These are phyloP conservation scores for Palaemon carinicauda DNA, from an alignment of 1,140 invertebrate genomes.

Conservation along the genomic window DNA sequence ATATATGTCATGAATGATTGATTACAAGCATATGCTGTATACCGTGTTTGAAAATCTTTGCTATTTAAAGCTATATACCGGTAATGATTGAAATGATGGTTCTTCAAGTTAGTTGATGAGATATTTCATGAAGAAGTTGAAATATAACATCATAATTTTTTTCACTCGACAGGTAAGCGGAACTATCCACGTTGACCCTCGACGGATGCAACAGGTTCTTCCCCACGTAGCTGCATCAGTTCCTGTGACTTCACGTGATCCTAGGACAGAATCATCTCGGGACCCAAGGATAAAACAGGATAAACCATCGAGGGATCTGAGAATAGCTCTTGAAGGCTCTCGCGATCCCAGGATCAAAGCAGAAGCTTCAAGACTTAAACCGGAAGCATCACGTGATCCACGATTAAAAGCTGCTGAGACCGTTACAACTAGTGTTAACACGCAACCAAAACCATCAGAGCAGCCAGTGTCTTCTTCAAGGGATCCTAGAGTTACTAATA, in stretches of 20 bases:
- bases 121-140: no score
- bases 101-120: no score
- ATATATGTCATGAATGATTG: no score
- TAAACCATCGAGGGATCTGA: constrained; percentile 1
- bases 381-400: constrained; percentile 5
- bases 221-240: constrained; percentile 17
- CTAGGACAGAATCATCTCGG: neutral
- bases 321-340: neutral
- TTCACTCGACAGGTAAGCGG: constrained; percentile 12
- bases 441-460: neutral
- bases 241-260: neutral
- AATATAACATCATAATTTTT: neutral
- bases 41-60: no score
- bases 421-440: neutral
- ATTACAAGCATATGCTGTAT: no score
- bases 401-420: neutral
- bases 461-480: neutral
- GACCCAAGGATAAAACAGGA: neutral
- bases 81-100: no score
- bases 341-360: constrained; percentile 28
- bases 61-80: no score
- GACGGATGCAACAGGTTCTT: constrained; percentile 42
- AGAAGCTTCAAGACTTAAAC: neutral
- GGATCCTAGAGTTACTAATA: constrained; percentile 13
- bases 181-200: constrained; percentile 44